Evolutionary conservation across 2,888 invertebrate genomes (phyloP), one percentile per base, ranked within the genome.

Genomic region (Copidosoma aretas): DNA sequence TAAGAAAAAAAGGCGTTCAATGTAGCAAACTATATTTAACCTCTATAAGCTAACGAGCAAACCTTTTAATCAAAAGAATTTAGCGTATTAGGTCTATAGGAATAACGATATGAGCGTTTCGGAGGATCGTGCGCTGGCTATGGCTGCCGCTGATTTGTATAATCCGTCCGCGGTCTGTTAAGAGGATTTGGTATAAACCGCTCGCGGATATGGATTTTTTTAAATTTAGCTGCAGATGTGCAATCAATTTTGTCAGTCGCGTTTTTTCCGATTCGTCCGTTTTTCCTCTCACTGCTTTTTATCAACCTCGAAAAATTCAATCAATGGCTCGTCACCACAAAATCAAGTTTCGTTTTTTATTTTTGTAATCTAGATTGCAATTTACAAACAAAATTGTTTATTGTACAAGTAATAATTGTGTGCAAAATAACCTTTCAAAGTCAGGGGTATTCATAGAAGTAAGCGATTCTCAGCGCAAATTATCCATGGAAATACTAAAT

Each of bases 1-100:
- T 43, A 21, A 54, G 25, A 22, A 63, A 64, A 58, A 65, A 60
- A 67, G 43, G 43, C 53, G 41, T 78, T 75, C 78, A 73, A 76
- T 70, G 79, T 82, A 82, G 81, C 77, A 76, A 77, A 78, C 80
- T 81, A 77, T 77, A 79, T 81, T 77, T 82, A 81, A 81, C 77
- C 79, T 79, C 76, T 78, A 73, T 74, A 80, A 80, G 76, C 78
- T 79, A 80, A 78, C 56, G 32, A 61, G 52, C 46, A 41, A 67
- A 77, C 75, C 77, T 77, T 78, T 82, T 81, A 80, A 80, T 80
- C 80, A 77, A 79, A 77, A 46, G 76, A 78, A 73, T 77, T 69
- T 82, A 80, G 79, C 61, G 75, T 81, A 54, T 64, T 67, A 80
- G 80, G 77, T 78, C 72, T 77, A 75, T 80, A 80, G 80, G 71